These are phyloP conservation scores for Oceanodroma leucorhoa DNA, from an alignment of 2,797 vertebrate genomes.

Conservation along the genomic window DNA sequence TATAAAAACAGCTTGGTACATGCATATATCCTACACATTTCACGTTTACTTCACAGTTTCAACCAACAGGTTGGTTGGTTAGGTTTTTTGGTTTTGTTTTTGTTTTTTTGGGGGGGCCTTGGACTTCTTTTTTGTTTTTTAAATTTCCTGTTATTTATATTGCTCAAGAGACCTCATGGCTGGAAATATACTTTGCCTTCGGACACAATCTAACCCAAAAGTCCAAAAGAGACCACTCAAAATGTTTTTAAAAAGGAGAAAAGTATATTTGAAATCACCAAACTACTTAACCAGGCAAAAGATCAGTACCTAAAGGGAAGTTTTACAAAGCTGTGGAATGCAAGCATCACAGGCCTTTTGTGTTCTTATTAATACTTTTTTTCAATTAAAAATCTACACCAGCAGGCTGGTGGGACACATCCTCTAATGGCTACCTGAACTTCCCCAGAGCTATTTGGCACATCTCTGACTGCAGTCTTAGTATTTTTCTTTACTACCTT, in stretches of 20 bases:
- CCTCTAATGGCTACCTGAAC: neutral
- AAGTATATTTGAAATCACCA: neutral
- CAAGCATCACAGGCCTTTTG: neutral
- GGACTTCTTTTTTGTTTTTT: neutral
- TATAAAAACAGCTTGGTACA: neutral
- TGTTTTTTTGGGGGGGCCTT: neutral
- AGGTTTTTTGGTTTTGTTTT: rapidly evolving
- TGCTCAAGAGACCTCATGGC: neutral
- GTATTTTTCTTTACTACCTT: neutral
- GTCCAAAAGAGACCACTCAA: neutral
- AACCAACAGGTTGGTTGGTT: neutral
- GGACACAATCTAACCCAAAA: neutral
- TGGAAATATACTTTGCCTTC: neutral
- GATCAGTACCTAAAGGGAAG: neutral
- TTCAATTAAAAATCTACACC: neutral
- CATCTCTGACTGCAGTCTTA: neutral
- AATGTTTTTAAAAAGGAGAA: neutral
- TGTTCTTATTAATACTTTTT: neutral
- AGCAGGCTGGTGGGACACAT: neutral
- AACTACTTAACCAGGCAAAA: neutral
- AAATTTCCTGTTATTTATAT: neutral
- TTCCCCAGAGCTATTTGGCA: neutral
- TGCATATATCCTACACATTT: neutral
- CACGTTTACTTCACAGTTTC: neutral
- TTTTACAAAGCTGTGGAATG: neutral